phyloP scores from a whole-genome alignment of 2,797 vertebrate genomes.

The Gambelia wislizenii region DNA sequence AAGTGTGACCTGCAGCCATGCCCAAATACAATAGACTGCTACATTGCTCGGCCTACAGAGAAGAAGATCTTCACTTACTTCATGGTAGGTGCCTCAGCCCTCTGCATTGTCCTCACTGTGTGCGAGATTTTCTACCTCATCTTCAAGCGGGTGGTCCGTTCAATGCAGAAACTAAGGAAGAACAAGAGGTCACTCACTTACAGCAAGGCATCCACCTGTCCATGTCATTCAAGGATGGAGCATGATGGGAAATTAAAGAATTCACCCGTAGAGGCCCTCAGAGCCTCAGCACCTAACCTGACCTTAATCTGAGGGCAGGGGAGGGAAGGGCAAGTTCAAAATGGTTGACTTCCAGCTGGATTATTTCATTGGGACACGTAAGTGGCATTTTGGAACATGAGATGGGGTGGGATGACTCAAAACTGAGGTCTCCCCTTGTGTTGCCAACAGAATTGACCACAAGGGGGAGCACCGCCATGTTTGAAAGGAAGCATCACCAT shows the following conservation, averaged over 20 bases:
- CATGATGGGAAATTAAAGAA: conserved; percentile 71
- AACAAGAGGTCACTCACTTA: conserved; percentile 70
- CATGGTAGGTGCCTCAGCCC: conserved; percentile 94
- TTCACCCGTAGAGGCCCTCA: conserved; percentile 67
- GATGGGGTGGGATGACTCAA: neutral
- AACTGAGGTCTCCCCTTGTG: neutral
- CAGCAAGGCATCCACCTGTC: conserved; percentile 81
- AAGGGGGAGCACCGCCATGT: neutral
- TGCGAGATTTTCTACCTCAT: conserved; percentile 96
- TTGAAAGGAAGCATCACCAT: neutral
- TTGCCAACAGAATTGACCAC: neutral
- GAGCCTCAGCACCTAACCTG: conserved; percentile 85
- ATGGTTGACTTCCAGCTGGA: neutral
- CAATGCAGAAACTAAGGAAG: conserved; percentile 75
- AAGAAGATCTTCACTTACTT: conserved; percentile 98
- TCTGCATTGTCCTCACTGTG: conserved; percentile 94
- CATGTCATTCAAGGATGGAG: conserved; percentile 72
- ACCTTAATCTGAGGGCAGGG: conserved; percentile 63
- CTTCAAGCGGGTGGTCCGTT: conserved; percentile 80
- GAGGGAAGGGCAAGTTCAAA: neutral
- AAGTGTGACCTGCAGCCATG: conserved; percentile 89
- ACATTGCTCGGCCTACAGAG: conserved; percentile 94
- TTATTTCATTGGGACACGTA: neutral
- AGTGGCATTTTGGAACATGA: neutral
- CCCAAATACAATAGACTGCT: conserved; percentile 95